These are phyloP conservation scores for Promerops cafer DNA, from an alignment of 2,113 vertebrate genomes.

Conservation along the genomic window DNA sequence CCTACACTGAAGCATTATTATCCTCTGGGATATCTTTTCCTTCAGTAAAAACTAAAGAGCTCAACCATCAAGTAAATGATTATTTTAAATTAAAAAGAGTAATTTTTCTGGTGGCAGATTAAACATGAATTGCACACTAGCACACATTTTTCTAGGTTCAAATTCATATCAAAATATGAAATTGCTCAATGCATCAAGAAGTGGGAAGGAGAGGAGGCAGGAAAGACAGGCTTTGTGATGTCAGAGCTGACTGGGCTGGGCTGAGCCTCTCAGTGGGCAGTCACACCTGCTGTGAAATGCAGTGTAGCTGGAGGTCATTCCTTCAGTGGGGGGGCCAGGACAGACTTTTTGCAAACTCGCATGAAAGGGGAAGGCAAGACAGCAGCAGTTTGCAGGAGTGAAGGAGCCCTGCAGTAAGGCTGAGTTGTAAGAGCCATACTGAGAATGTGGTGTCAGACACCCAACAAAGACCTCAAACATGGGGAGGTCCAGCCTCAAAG, in stretches of 20 bases:
- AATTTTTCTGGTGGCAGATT: not conserved
- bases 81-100: not conserved
- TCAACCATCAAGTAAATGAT: not conserved
- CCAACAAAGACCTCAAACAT: not conserved
- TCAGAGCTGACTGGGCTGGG: accelerated
- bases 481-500: not conserved
- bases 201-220: not conserved
- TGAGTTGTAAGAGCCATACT: not conserved
- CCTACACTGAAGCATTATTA: not conserved
- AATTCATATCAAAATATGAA: not conserved
- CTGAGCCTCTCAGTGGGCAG: not conserved
- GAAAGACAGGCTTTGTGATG: not conserved
- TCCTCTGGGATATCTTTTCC: not conserved
- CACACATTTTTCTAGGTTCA: not conserved
- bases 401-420: not conserved
- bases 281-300: not conserved
- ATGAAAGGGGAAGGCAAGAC: not conserved
- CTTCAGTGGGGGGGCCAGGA: not conserved
- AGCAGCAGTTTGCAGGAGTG: not conserved
- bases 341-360: not conserved
- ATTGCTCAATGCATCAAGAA: accelerated
- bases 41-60: not conserved
- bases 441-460: not conserved
- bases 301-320: not conserved
- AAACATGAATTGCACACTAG: not conserved